These are phyloP conservation scores for Percopsis transmontana DNA, from an alignment of 2,113 vertebrate species.

Conservation along the genomic window DNA sequence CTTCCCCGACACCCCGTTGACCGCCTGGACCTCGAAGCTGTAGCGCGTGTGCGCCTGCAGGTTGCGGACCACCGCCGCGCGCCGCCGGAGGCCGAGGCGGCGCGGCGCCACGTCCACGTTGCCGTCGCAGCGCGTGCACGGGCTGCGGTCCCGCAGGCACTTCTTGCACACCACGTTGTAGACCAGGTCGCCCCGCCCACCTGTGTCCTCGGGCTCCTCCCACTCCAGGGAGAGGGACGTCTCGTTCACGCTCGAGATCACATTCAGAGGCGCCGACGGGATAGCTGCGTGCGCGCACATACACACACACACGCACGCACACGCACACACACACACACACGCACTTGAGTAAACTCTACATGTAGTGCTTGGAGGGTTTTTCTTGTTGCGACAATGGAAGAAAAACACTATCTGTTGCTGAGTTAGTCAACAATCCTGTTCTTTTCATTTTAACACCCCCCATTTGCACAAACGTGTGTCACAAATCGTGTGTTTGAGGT, in stretches of 20 bases:
- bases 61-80: slow-evolving; percentile 90
- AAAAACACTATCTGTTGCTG: no score
- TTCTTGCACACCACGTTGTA: slow-evolving; percentile 99
- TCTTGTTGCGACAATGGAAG: not conserved
- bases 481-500: not conserved
- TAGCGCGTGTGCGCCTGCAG: slow-evolving; percentile 97
- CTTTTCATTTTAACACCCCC: slow-evolving; percentile 7
- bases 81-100: slow-evolving; percentile 88
- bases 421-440: no score
- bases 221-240: slow-evolving; percentile 94
- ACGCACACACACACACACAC: not conserved
- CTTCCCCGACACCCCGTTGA: slow-evolving; percentile 94
- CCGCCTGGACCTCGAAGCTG: slow-evolving; percentile 96
- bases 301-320: slow-evolving; percentile 27
- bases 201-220: slow-evolving; percentile 89
- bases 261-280: slow-evolving; percentile 87
- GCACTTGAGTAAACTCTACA: slow-evolving; percentile 39
- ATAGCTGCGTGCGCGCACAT: slow-evolving; percentile 74
- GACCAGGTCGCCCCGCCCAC: slow-evolving; percentile 89
- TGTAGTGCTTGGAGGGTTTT: slow-evolving; percentile 27
- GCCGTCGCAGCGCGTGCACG: slow-evolving; percentile 94
- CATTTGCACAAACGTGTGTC: slow-evolving; percentile 4
- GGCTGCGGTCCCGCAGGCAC: slow-evolving; percentile 82
- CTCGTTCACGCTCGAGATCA: slow-evolving; percentile 98
- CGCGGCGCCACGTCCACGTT: slow-evolving; percentile 96